These are phyloP conservation scores for Paramisgurnus dabryanus DNA, from an alignment of 2,113 vertebrate species.

Conservation along the genomic window DNA sequence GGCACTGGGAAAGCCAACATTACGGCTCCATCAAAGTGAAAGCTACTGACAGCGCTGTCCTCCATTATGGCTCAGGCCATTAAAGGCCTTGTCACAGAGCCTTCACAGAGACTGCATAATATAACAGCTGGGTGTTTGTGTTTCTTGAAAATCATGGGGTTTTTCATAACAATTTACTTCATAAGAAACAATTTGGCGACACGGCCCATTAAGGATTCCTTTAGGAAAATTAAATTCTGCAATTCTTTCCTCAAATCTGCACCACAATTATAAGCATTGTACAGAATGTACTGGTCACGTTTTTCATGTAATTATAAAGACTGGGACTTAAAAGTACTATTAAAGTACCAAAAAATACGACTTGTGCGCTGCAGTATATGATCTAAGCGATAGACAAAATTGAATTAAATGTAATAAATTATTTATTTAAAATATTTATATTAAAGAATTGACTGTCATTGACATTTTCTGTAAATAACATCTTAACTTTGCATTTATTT, in stretches of 20 bases:
- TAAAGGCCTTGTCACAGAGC: slow-evolving; percentile 74
- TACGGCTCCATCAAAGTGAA: slow-evolving; percentile 78
- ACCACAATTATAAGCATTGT: too few relatives aligned
- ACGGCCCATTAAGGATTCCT: neutral
- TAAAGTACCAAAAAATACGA: too few relatives aligned
- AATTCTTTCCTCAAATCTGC: neutral
- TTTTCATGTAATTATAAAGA: too few relatives aligned
- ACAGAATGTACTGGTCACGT: too few relatives aligned
- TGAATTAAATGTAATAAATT: too few relatives aligned
- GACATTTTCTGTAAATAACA: too few relatives aligned
- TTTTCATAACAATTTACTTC: neutral
- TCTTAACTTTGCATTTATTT: too few relatives aligned
- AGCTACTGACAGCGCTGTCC: slow-evolving; percentile 69
- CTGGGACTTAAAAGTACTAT: too few relatives aligned
- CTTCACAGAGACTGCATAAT: slow-evolving; percentile 60
- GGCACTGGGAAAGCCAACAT: slow-evolving; percentile 73
- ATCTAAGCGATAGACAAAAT: too few relatives aligned
- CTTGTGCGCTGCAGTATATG: too few relatives aligned
- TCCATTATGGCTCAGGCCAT: slow-evolving; percentile 67
- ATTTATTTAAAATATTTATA: too few relatives aligned
- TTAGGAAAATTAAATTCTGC: neutral
- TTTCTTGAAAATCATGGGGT: slow-evolving; percentile 4
- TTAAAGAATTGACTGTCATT: too few relatives aligned
- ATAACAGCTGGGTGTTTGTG: neutral
- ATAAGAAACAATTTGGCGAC: neutral